These are phyloP conservation scores for Sebastes oblongus DNA, from an alignment of 2,797 vertebrate species.

Conservation along the genomic window DNA sequence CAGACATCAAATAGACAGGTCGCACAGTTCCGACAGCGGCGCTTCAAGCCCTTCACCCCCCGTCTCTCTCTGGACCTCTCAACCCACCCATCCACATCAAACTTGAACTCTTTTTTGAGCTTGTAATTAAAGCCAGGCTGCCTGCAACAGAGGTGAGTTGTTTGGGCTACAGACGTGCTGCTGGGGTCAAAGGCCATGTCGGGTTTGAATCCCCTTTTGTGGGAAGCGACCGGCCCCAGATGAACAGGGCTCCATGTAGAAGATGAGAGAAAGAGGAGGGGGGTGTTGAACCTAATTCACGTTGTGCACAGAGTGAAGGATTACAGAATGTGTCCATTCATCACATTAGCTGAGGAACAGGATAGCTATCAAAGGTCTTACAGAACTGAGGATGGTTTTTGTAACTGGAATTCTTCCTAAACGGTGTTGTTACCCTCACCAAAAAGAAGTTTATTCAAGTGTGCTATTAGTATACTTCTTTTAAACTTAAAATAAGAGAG, in stretches of 20 bases:
- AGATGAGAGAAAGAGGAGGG: slow-evolving; percentile 14
- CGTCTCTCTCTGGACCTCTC: slow-evolving; percentile 26
- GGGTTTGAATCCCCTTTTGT: slow-evolving; percentile 52
- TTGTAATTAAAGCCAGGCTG: slow-evolving; percentile 76
- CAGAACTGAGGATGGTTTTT: neutral
- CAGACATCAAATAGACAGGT: slow-evolving; percentile 67
- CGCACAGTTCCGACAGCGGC: slow-evolving; percentile 27
- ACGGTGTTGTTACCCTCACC: neutral
- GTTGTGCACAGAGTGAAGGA: neutral
- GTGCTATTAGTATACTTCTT: too few species aligned
- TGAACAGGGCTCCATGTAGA: slow-evolving; percentile 7
- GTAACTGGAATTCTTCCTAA: neutral
- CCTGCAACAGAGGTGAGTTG: slow-evolving; percentile 66
- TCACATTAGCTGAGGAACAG: neutral
- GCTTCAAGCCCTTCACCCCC: slow-evolving; percentile 13
- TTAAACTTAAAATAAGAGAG: too few species aligned
- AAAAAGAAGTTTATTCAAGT: too few species aligned
- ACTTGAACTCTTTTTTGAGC: slow-evolving; percentile 43
- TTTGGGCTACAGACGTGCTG: slow-evolving; percentile 73
- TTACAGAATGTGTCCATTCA: neutral
- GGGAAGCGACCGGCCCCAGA: slow-evolving; percentile 36
- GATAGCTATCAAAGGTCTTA: neutral
- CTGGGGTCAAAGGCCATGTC: slow-evolving; percentile 65
- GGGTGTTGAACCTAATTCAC: neutral
- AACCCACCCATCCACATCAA: slow-evolving; percentile 50